Evolutionary conservation across 2,113 vertebrate genomes (phyloP).

Genomic region (Microtus montanus): DNA sequence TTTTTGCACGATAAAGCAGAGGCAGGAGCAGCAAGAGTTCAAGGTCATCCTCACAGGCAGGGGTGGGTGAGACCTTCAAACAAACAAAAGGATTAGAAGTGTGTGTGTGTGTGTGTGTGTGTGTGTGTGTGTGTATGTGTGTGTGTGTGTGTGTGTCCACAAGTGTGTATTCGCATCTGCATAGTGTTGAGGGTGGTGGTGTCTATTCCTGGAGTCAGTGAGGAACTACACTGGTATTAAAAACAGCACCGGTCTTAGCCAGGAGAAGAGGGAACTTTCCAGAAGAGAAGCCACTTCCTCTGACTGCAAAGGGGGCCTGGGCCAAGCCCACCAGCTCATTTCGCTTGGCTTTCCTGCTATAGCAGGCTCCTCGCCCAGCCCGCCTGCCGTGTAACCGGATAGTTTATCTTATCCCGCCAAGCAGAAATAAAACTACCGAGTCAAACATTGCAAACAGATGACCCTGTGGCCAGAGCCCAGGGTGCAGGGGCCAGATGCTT

Average conservation of each 20-base stretch:
- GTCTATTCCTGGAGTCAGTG: neutral
- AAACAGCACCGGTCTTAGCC: neutral
- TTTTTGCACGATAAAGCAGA: neutral
- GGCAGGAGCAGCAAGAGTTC: neutral
- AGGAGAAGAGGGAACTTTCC: neutral
- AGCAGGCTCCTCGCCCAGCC: neutral
- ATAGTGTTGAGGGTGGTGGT: neutral
- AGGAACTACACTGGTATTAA: neutral
- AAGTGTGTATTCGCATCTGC: neutral
- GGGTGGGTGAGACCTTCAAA: neutral
- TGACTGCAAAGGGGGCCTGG: neutral
- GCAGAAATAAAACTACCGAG: constrained; percentile 72
- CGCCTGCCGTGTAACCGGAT: neutral
- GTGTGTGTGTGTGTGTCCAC: neutral
- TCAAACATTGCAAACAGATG: constrained; percentile 73
- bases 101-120: rapidly evolving
- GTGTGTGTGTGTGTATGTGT: no score
- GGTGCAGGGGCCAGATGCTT: constrained; percentile 22
- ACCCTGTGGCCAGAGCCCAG: neutral
- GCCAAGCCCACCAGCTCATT: neutral
- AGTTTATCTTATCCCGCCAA: constrained; percentile 31
- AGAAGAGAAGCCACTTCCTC: neutral
- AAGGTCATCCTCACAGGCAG: neutral
- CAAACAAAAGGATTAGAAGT: neutral
- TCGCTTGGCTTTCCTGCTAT: neutral